These are phyloP conservation scores for Drepana arcuata DNA, from an alignment of 1,140 invertebrate genomes.

Conservation along the genomic window DNA sequence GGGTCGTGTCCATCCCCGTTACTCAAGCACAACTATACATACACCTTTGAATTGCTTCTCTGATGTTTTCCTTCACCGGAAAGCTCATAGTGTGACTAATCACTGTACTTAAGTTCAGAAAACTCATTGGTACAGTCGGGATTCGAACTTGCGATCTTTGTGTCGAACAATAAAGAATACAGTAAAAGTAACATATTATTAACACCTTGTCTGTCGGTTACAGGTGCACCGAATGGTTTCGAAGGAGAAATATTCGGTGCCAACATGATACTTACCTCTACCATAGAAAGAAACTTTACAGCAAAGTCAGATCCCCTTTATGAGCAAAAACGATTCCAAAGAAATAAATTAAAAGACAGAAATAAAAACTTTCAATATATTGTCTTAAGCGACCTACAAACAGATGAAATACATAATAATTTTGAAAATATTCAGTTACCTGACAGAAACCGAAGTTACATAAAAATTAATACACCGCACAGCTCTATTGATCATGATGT, in stretches of 20 bases:
- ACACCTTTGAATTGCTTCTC: no score
- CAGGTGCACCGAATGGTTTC: conserved; percentile 75
- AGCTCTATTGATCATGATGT: conserved; percentile 31
- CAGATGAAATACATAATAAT: conserved; percentile 19
- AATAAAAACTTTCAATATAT: conserved; percentile 31
- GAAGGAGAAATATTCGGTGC: conserved; percentile 79
- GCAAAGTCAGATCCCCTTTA: conserved; percentile 31
- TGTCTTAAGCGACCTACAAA: conserved; percentile 29
- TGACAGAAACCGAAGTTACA: conserved; percentile 27
- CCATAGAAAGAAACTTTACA: conserved; percentile 63
- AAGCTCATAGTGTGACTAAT: no score
- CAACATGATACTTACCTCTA: conserved; percentile 75
- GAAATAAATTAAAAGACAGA: conserved; percentile 34
- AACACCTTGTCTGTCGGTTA: no score
- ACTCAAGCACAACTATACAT: no score
- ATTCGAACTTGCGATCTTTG: no score
- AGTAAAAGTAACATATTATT: no score
- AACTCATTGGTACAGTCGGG: no score
- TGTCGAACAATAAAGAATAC: no score
- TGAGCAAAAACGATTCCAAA: conserved; percentile 33
- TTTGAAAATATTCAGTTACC: conserved; percentile 13
- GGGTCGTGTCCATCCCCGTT: no score
- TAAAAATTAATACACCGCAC: conserved; percentile 26
- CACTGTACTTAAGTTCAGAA: no score
- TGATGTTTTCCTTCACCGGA: no score